Evolutionary conservation across 2,888 invertebrate genomes (phyloP), one percentile per base, ranked within the genome.

Genomic region (Caenorhabditis angaria): DNA sequence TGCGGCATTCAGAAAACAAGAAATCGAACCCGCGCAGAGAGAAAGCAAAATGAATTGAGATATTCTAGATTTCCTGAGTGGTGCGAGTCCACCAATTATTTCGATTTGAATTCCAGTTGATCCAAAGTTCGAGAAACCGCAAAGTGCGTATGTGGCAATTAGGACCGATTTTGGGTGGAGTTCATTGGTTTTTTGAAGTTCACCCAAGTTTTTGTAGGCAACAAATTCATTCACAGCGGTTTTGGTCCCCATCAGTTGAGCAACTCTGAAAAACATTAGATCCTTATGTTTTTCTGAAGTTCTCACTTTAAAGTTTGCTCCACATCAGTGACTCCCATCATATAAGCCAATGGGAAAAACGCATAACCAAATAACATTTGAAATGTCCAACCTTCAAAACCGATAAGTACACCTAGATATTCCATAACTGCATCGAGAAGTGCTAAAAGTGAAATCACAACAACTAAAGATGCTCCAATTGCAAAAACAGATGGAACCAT

Each of bases 401-500:
- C 95, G 14, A 95, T 91, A 69, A 95, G 88, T 0, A 89, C 90
- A 0, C 94, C 95, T 61, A 93, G 89, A 93, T 94, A 97, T 2
- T 91, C 91, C 8, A 96, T 89, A 0, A 94, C 85, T 0, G 92
- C 92, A 88, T 97, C 94, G 0, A 94, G 80, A 86, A 97, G 94
- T 1, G 93, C 92, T 4, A 97, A 90, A 74, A 94, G 92, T 0
- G 96, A 92, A 0, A 97, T 91, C 86, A 96, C 95, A 0, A 95
- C 95, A 0, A 97, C 92, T 18, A 97, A 90, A 84, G 95, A 96
- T 10, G 95, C 94, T 5, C 93, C 91, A 73, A 97, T 94, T 79
- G 94, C 94, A 10, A 93, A 90, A 12, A 96, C 91, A 2, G 97
- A 90, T 0, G 92, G 90, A 2, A 94, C 92, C 61, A 72, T 54